Base-by-base conservation (phyloP, 1,140 invertebrate species). In the Neoseiulus cucumeris region DNA sequence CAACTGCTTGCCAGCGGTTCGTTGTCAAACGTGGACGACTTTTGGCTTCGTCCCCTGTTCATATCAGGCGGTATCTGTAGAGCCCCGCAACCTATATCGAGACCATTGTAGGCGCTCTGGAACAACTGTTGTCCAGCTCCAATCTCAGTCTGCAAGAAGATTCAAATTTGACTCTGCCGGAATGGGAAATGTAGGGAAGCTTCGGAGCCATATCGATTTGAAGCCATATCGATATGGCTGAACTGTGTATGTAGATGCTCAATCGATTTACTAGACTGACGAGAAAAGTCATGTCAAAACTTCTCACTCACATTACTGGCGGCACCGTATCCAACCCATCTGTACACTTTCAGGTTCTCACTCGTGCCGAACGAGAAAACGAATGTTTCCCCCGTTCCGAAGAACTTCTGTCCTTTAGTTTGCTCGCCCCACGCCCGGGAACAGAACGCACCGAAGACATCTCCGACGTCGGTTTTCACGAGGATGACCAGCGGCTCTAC, bases 31-130 rank as follows among this genome's bases (percentile, higher is more conserved):
- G 51, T 59, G 4, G 51, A 25, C 22, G 51, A 59, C 17, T 25
- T n/a, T 4, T 59, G 14, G 25, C 25, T 59, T 9, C 51, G 25
- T 25, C 51, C 51, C 14, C 14, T 25, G 22, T 59, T 59, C 51
- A 59, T 59, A 25, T 59, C 51, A 17, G 22, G 51, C 22, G 33
- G 51, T 59, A 59, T 59, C 14, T 59, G 51, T 33, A 59, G 33
- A 59, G 51, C 51, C 14, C 51, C 51, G 33, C 51, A 59, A 17
- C 51, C 51, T 18, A 59, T 25, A 59, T 59, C 51, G 12, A 59
- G 51, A 25, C 51, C 51, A 25, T 59, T 20, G 25, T 18, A 14
- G 14, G 51, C 17, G 22, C 51, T 18, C 9, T 59, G 51, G 51
- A 59, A 59, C 51, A 59, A 59, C 51, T 59, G 51, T 20, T 59